Evolutionary conservation across 2,797 vertebrate species (phyloP).

Genomic region (Acestrorhynchus altus): DNA sequence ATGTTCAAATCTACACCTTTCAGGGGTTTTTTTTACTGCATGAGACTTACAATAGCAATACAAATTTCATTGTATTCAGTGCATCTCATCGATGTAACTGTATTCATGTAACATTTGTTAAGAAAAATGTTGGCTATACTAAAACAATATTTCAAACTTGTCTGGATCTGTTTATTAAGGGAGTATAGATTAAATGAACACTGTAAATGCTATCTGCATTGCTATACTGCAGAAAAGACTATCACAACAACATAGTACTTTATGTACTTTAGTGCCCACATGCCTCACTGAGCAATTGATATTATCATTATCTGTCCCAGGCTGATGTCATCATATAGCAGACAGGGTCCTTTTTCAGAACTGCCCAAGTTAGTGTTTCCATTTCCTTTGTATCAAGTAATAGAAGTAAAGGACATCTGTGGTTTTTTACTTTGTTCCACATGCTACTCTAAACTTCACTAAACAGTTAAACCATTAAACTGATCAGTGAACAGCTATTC

Average conservation of each 20-base stretch:
- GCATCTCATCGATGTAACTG: neutral
- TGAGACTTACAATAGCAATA: neutral
- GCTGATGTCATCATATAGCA: constrained; percentile 29
- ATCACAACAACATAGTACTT: constrained; percentile 36
- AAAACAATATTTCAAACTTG: constrained; percentile 8
- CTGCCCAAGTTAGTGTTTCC: constrained; percentile 4
- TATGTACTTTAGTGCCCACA: constrained; percentile 40
- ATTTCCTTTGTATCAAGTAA: neutral
- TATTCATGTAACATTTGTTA: neutral
- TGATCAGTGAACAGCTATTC: neutral
- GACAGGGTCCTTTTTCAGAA: constrained; percentile 3
- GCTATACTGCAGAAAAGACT: constrained; percentile 20
- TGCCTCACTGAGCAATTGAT: constrained; percentile 45
- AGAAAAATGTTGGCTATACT: neutral
- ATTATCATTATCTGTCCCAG: constrained; percentile 36
- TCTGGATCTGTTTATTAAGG: constrained; percentile 16
- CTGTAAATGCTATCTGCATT: constrained; percentile 38
- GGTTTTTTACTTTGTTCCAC: too few species aligned
- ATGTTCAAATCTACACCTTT: neutral
- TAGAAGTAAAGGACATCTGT: neutral
- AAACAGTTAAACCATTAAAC: neutral
- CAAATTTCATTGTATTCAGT: neutral
- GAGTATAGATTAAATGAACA: constrained; percentile 11
- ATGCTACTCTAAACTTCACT: neutral
- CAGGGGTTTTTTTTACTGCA: neutral